Conservation (phyloP, 2,113 vertebrate genomes). For the Reinhardtius hippoglossoides region DNA sequence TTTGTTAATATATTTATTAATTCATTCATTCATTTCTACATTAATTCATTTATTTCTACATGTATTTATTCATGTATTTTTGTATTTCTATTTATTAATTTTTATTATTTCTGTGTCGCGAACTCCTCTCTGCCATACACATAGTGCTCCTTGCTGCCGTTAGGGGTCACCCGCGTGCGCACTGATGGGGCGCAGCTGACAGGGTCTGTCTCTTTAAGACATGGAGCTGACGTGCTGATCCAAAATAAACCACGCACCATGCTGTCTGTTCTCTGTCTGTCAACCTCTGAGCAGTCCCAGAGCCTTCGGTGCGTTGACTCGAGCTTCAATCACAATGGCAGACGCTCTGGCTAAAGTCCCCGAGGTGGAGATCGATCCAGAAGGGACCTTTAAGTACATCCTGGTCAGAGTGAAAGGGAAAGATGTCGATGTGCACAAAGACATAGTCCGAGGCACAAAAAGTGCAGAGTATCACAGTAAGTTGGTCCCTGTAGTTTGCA, state of each 20-base stretch:
- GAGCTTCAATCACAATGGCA: slow-evolving; percentile 65
- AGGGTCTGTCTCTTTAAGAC: slow-evolving; percentile 63
- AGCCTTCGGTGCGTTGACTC: neutral
- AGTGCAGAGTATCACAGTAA: slow-evolving; percentile 92
- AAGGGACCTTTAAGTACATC: slow-evolving; percentile 91
- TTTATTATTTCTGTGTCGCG: neutral
- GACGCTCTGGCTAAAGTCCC: slow-evolving; percentile 76
- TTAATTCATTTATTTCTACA: too few relatives aligned
- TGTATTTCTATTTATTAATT: neutral
- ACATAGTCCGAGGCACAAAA: slow-evolving; percentile 88
- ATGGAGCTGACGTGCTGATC: slow-evolving; percentile 35
- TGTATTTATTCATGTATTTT: neutral
- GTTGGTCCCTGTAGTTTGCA: slow-evolving; percentile 52
- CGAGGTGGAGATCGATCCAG: slow-evolving; percentile 86
- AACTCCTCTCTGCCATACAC: neutral
- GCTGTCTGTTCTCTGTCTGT: neutral
- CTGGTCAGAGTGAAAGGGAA: slow-evolving; percentile 84
- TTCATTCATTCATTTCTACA: too few relatives aligned
- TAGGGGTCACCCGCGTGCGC: slow-evolving; percentile 20
- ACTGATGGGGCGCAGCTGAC: fast-evolving
- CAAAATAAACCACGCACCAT: slow-evolving; percentile 30
- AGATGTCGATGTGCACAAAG: slow-evolving; percentile 78
- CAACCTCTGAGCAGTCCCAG: neutral
- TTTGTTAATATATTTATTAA: neutral
- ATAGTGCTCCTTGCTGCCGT: neutral